Evolutionary conservation across 1,140 invertebrate species (phyloP), one percentile per base, ranked within the genome.

Genomic region (Lepidurus couesii): DNA sequence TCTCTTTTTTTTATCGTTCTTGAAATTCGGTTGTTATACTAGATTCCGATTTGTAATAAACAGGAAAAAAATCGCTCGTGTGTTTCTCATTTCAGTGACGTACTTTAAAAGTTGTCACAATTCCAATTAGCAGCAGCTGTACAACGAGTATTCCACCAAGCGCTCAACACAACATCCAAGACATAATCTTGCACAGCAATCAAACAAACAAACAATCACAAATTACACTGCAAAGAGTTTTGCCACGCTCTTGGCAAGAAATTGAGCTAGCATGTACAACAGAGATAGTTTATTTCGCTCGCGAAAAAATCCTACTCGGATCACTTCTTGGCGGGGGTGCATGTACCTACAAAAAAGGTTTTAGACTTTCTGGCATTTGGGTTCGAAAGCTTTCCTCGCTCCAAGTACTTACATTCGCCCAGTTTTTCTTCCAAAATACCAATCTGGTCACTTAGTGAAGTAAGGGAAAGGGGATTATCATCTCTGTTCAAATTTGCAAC

Each of bases 351-450:
- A 13, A 65, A 65, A 65, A 65, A 65, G n/a, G 7, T n/a, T 11
- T 16, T 65, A n/a, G 1, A 7, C 8, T 65, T 9, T 65, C 13
- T 21, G 7, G 53, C 13, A 4, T 65, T 7, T 65, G 13, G 53
- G 13, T 7, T 34, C 34, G 34, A 34, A 34, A 34, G 34, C 34
- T 34, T 34, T 34, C 34, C 34, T 34, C 34, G 34, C 34, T 9
- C 42, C 21, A 75, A 77, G 42, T n/a, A 79, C 75, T 78, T 77
- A 79, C 79, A 79, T 9, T 79, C 79, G 5, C 44, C 79, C 24
- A 79, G 45, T 79, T 47, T 16, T 76, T 79, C 79, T 75, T 79
- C 79, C 2, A 79, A 76, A 10, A 77, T 53, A 65, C 44, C 45
- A 24, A 79, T 9, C 44, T 79, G 79, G 42, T 77, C 79, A 42